Conservation (phyloP, 2,888 invertebrate genomes). For the Rhingia campestris region DNA sequence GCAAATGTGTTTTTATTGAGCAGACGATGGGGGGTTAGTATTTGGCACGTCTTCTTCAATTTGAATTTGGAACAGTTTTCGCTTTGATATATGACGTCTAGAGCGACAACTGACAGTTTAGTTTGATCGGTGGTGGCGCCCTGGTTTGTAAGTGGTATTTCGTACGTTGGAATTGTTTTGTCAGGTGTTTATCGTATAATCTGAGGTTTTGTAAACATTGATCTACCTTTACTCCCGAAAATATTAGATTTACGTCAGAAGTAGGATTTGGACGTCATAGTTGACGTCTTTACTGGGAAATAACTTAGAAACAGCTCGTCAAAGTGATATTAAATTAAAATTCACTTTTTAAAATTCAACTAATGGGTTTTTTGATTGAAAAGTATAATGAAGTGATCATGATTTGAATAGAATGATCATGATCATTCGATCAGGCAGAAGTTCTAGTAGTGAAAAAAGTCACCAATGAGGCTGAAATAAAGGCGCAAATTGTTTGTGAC, state of each 20-base stretch:
- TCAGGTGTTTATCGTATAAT: slow-evolving; percentile 21
- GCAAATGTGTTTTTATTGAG: slow-evolving; percentile 6
- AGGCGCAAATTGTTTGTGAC: too few species aligned
- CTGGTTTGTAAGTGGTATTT: slow-evolving; percentile 19
- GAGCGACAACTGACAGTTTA: slow-evolving; percentile 24
- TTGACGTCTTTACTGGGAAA: too few species aligned
- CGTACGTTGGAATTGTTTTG: slow-evolving; percentile 10
- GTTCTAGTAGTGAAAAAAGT: too few species aligned
- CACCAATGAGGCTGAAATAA: too few species aligned
- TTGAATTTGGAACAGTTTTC: background rate
- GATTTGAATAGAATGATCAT: too few species aligned
- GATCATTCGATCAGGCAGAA: too few species aligned
- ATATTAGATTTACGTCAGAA: too few species aligned
- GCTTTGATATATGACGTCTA: slow-evolving; percentile 17
- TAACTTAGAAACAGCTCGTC: too few species aligned
- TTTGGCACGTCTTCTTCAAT: slow-evolving; percentile 13
- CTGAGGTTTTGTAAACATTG: background rate
- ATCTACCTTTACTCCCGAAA: background rate
- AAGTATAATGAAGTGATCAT: too few species aligned
- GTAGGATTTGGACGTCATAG: too few species aligned
- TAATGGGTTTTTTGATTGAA: too few species aligned
- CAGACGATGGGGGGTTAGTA: background rate
- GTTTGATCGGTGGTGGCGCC: slow-evolving; percentile 28
- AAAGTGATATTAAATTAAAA: background rate
- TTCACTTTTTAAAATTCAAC: background rate